Base-by-base conservation (phyloP, 2,888 invertebrate species). In the Ganaspis brasiliensis region DNA sequence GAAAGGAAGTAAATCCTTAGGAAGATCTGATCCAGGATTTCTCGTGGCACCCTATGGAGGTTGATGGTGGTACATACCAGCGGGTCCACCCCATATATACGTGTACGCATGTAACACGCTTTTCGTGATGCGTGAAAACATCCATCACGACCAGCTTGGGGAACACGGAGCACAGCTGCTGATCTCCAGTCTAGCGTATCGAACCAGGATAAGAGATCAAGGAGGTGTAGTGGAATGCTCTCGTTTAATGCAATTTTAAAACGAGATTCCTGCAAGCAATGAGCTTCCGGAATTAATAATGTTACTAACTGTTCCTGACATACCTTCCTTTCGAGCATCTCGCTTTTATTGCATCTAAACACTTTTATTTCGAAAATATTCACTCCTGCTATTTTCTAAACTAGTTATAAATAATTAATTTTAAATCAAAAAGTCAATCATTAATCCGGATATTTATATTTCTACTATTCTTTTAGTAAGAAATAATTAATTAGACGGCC, bases 141-240 rank as follows among this genome's bases (percentile, higher is more conserved):
- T 87, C 86, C 82, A 86, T 87, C 87, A 87, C 63, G 82, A 79
- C 80, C 83, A 79, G 81, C 82, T 84, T 59, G 77, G 76, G 75
- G 81, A 82, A 83, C 81, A 82, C 78, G 81, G 80, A 73, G 81
- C 81, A 79, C 86, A 84, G 83, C 86, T 85, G 85, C 82, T 82
- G 81, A 82, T 82, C 82, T 85, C 56, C 82, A 80, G 26, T 83
- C 76, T 79, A 83, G 80, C 84, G 80, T 82, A 82, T 84, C 85
- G 79, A 74, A 74, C 75, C 74, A 82, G 81, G 70, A 73, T 63
- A 77, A 67, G 80, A 76, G 75, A 75, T 73, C 73, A 56, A 49
- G 72, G 73, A 63, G 76, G 77, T 52, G 74, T 56, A 61, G 61
- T 52, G 55, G 70, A 75, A 72, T 71, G 35, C 45, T 49, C 49